phyloP scores from a whole-genome alignment of 1,140 invertebrate species.

The Cherax quadricarinatus region DNA sequence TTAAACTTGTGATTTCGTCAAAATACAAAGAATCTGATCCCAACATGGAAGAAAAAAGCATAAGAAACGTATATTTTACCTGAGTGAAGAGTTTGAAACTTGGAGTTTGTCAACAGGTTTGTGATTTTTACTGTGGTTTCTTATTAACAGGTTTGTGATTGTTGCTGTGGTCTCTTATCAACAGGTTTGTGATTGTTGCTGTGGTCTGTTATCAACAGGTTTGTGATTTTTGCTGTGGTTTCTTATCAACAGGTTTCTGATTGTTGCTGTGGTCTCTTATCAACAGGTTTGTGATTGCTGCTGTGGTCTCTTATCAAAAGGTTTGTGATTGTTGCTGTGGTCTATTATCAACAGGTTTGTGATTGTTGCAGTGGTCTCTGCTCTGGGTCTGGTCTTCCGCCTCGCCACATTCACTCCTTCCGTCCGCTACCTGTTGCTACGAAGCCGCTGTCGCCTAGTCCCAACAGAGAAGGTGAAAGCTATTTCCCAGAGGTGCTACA shows the following conservation, averaged over 20 bases:
- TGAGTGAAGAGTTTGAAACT: no score
- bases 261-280: background rate
- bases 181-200: background rate
- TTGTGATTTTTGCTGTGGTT: background rate
- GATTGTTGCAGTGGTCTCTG: conserved; percentile 75
- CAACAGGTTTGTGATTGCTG: background rate
- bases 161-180: background rate
- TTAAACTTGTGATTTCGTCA: no score
- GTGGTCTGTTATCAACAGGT: background rate
- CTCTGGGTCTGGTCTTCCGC: conserved; percentile 75
- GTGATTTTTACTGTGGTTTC: background rate
- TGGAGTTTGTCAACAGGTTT: no score
- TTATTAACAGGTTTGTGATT: no score
- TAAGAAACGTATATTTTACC: no score
- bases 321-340: background rate
- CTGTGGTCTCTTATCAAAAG: background rate
- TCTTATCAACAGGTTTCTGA: no score
- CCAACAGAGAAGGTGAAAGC: conserved; percentile 52
- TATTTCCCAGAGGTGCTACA: conserved; percentile 51
- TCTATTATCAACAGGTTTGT: no score
- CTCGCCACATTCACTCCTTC: conserved; percentile 74
- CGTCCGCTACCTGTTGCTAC: no score
- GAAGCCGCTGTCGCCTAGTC: background rate
- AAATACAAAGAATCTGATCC: no score
- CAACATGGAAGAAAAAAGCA: no score